Evolutionary conservation across 2,888 invertebrate species (phyloP).

Genomic region (Scaptomyza cyrtandrae): DNA sequence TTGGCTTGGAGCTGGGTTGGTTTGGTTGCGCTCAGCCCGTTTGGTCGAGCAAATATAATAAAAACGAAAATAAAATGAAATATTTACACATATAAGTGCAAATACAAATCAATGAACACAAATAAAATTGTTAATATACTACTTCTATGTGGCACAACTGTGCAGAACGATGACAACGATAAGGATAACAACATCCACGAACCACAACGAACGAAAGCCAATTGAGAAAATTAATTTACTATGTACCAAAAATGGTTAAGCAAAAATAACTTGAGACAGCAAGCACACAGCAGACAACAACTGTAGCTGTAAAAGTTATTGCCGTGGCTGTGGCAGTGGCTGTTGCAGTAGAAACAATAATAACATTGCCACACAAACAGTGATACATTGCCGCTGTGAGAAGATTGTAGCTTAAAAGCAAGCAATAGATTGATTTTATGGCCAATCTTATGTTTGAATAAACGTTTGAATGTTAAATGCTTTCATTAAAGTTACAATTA

Average conservation of each 20-base stretch:
- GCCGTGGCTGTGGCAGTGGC: neutral
- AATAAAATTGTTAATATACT: slow-evolving; percentile 46
- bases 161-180: slow-evolving; percentile 40
- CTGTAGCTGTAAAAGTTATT: neutral
- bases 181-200: slow-evolving; percentile 51
- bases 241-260: slow-evolving; percentile 67
- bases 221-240: slow-evolving; percentile 79
- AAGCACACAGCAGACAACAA: slow-evolving; percentile 5
- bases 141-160: too few relatives aligned
- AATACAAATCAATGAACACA: slow-evolving; percentile 71
- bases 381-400: neutral
- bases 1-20: neutral
- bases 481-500: neutral
- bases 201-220: slow-evolving; percentile 55
- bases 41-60: slow-evolving; percentile 66
- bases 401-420: neutral
- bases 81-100: slow-evolving; percentile 72
- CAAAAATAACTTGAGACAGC: slow-evolving; percentile 51
- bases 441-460: neutral
- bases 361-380: slow-evolving; percentile 20
- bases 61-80: slow-evolving; percentile 75
- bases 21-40: neutral
- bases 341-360: neutral
- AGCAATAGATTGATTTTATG: neutral
- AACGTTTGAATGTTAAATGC: neutral